These are phyloP conservation scores for Mactra quadrangularis DNA, from an alignment of 1,140 invertebrate genomes.

Conservation along the genomic window DNA sequence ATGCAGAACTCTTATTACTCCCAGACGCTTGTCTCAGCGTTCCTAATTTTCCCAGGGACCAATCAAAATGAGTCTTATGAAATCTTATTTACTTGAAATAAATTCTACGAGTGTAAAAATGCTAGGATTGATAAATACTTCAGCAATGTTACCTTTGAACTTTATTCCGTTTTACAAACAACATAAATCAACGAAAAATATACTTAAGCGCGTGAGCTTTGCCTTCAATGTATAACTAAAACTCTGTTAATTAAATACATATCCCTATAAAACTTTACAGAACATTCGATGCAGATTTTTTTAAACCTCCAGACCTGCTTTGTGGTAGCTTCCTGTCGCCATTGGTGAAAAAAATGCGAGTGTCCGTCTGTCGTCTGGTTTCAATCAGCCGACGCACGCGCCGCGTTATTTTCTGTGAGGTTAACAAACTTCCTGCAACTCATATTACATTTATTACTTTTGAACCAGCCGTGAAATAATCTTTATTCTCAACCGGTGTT, in stretches of 20 bases:
- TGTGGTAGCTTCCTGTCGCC: constrained; percentile 20
- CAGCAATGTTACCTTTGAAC: constrained; percentile 15
- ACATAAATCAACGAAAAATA: constrained; percentile 19
- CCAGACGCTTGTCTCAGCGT: too few relatives aligned
- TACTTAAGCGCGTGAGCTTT: too few relatives aligned
- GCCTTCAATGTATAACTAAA: not conserved
- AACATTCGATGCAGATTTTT: constrained; percentile 16
- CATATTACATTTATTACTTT: too few relatives aligned
- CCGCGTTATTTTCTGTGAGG: not conserved
- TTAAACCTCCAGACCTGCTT: constrained; percentile 33
- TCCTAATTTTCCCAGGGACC: not conserved
- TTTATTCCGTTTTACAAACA: not conserved
- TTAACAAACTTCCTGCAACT: not conserved
- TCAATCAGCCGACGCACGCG: not conserved
- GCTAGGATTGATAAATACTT: not conserved
- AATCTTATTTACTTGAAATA: not conserved
- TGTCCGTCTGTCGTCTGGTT: constrained; percentile 14
- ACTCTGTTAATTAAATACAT: constrained; percentile 20
- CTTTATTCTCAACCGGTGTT: too few relatives aligned
- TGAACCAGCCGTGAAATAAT: too few relatives aligned
- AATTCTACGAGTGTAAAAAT: not conserved
- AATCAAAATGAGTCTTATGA: not conserved
- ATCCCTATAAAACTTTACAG: constrained; percentile 3
- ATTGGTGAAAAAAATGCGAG: constrained; percentile 16
- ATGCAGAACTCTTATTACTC: too few relatives aligned